Conservation (phyloP, 2,113 vertebrate genomes). For the Haemorhous mexicanus region DNA sequence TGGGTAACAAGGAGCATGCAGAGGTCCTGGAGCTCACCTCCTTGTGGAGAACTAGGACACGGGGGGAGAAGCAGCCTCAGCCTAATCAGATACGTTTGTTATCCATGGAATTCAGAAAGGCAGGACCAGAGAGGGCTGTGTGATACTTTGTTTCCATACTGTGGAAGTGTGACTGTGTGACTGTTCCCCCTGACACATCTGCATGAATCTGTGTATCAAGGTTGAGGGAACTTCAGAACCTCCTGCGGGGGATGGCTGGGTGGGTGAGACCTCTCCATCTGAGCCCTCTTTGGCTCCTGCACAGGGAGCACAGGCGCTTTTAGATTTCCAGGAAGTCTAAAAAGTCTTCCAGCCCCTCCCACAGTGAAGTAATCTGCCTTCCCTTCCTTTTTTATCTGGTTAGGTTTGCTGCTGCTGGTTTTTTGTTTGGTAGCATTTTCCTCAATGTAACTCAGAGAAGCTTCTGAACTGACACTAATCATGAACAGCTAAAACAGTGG, state of each 20-base stretch:
- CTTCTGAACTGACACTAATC: background rate
- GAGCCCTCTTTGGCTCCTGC: background rate
- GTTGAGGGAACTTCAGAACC: background rate
- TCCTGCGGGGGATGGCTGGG: background rate
- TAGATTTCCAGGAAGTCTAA: background rate
- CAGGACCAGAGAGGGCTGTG: background rate
- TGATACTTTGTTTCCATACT: background rate
- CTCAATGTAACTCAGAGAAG: background rate
- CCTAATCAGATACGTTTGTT: accelerated
- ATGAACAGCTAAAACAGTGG: background rate
- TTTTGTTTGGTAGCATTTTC: background rate
- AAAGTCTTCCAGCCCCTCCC: background rate
- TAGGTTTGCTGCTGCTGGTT: background rate
- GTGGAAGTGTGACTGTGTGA: background rate
- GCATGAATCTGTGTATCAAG: background rate
- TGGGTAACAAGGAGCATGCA: accelerated
- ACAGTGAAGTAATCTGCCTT: background rate
- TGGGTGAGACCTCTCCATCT: background rate
- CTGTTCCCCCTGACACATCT: background rate
- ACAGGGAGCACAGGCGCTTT: background rate
- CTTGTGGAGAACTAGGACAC: accelerated
- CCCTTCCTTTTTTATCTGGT: background rate
- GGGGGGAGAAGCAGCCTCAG: background rate
- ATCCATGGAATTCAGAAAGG: background rate
- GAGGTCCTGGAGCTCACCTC: background rate